These are phyloP conservation scores for Daboia siamensis DNA, from an alignment of 2,113 vertebrate species.

Conservation along the genomic window DNA sequence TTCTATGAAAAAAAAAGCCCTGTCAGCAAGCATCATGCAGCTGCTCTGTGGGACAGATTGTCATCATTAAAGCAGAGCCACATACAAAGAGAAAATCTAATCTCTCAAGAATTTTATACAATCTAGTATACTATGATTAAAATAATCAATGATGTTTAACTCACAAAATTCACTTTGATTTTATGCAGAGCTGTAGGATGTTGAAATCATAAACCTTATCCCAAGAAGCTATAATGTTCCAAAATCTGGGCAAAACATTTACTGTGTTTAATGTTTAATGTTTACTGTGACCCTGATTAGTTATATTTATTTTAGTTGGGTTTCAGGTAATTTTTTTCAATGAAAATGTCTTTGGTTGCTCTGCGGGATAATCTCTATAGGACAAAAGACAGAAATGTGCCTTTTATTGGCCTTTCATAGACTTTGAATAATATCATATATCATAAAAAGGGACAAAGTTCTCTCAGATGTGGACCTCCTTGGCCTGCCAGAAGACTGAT, in stretches of 20 bases:
- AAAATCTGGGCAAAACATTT: neutral
- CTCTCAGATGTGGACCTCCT: neutral
- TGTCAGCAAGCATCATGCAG: too few species aligned
- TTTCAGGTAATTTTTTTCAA: neutral
- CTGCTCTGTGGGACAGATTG: too few species aligned
- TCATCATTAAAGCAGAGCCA: too few species aligned
- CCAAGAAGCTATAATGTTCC: neutral
- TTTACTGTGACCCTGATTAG: neutral
- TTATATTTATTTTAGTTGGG: neutral
- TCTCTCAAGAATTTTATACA: too few species aligned
- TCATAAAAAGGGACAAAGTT: neutral
- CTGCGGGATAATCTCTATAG: neutral
- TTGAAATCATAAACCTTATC: too few species aligned
- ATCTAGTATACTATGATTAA: too few species aligned
- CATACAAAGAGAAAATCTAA: too few species aligned
- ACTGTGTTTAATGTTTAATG: too few species aligned
- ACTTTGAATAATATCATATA: neutral
- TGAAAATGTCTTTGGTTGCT: neutral
- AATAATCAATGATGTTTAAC: too few species aligned
- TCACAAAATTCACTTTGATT: too few species aligned
- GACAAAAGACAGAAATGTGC: neutral
- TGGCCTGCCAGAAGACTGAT: neutral
- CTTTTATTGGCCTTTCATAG: neutral
- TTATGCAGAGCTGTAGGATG: too few species aligned
- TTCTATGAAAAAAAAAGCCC: too few species aligned